Base-by-base conservation (phyloP, 2,888 invertebrate species). In the Tetragonula carbonaria region DNA sequence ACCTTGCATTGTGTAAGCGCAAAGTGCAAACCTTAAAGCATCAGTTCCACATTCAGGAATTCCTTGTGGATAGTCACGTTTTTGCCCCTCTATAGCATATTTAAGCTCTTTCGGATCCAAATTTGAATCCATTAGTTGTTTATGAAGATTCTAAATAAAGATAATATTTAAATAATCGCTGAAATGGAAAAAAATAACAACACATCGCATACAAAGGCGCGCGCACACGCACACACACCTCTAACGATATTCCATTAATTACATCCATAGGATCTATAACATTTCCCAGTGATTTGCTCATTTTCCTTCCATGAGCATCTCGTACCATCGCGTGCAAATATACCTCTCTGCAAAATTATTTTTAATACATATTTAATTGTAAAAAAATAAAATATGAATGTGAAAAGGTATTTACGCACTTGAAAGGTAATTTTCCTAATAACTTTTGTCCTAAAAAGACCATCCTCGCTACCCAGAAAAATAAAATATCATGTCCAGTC, bases 381-480 rank as follows among this genome's bases (percentile, higher is more conserved):
- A 11, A n/a, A 57, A 45, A 14, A 16, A 23, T 21, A 67, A 71
- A 45, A 51, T 21, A 14, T 16, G 57, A 8, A 4, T 51, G 16
- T 76, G 65, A 11, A 59, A 50, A 11, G 11, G n/a, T 23, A 11
- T 65, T 8, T 67, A 67, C 71, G 0, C 38, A 96, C 96, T 96
- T 97, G 95, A 99, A 99, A 0, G 99, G 99, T 70, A 99, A 95
- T 94, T 97, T 96, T 2, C 98, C 98, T 77, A 98, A 95, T n/a
- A 99, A 95, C 89, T 98, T 96, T 90, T 97, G 97, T 0, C 99
- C 98, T 91, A 99, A 96, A 96, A 99, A 99, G 0, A 99, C 99
- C 99, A 99, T 99, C 84, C 99, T 96, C 0, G 99, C 99, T 6
- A 99, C 99, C 99, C 99, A 99, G 95, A 99, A 99, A 96, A 99